Percentiles rank a stretch among this genome's conserved stretches.
These are phyloP conservation scores for Pandemis cinnamomeana DNA, from an alignment of 2,888 invertebrate genomes.

Conservation along the genomic window DNA sequence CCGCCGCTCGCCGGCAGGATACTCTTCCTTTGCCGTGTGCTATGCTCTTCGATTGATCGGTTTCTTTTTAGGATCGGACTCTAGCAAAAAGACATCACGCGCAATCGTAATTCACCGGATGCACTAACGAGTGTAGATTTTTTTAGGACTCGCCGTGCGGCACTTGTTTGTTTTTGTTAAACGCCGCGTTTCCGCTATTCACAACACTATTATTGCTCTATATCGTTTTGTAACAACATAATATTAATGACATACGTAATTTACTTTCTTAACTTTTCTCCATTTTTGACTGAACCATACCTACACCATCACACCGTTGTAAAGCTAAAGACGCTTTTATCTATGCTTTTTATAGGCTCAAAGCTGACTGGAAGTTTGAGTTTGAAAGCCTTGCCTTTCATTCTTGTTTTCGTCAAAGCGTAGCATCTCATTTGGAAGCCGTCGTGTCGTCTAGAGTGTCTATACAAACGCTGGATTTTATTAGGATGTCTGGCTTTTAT, in stretches of 20 bases:
- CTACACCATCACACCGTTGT: not conserved
- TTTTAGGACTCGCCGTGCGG: conserved; percentile 67
- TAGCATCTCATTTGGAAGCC: conserved; percentile 30
- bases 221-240: conserved; percentile 8
- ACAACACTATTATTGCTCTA: conserved; percentile 28
- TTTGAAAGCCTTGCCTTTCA: conserved; percentile 21
- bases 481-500: conserved; percentile 45
- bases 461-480: conserved; percentile 38
- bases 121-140: conserved; percentile 81
- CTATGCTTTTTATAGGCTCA: not conserved
- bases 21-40: conserved; percentile 71
- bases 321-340: conserved; percentile 10
- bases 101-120: conserved; percentile 82
- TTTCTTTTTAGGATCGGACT: conserved; percentile 70
- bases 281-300: not conserved
- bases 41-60: conserved; percentile 75
- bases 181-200: conserved; percentile 68
- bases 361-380: not conserved
- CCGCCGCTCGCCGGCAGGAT: conserved; percentile 70
- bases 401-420: conserved; percentile 28
- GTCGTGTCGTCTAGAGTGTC: conserved; percentile 31
- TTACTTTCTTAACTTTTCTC: not conserved
- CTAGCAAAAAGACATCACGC: conserved; percentile 70
- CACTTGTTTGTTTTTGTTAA: conserved; percentile 74
- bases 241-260: not conserved